Evolutionary conservation across 1,140 invertebrate species (phyloP), one percentile per base, ranked within the genome.

Genomic region (Leptinotarsa undecemlineata): DNA sequence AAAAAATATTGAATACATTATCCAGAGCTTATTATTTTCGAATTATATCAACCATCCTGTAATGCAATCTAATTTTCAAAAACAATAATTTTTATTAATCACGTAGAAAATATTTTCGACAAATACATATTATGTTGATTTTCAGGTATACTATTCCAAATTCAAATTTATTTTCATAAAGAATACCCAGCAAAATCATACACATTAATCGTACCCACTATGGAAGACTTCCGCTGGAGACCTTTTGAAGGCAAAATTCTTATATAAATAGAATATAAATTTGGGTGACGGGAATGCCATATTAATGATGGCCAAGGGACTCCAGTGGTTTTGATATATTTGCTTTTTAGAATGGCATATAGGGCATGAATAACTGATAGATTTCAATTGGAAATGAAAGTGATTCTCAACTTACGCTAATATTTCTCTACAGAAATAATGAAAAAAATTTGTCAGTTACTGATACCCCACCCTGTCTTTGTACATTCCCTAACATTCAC

Each of bases 161-260:
- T 3, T 11, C 11, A 42, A 42, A 42, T 2, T 42, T 14, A 23
- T 64, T 21, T 64, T 26, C 20, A 15, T 21, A 3, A 64, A 64
- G 63, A 33, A 64, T 64, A 64, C 21, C 0, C 17, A 64, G 51
- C 26, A 64, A 23, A 21, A 64, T 14, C 26, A n/a, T 64, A 47
- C 23, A 23, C n/a, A 19, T 70, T 8, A 57, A 70, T 70, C 68
- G 48, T 60, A 70, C 68, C 23, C 20, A 26, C 68, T 70, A 70
- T 80, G 83, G 83, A 84, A 84, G 83, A 84, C 83, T 78, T 80
- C 82, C 83, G 74, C 81, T 79, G 80, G 82, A 84, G 81, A 84
- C 82, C 79, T 76, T 14, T 71, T 69, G 64, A 76, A 76, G 75
- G 75, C 75, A 76, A 74, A 62, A 71, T 73, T 60, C 57, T 72